Evolutionary conservation across 2,113 vertebrate genomes (phyloP).

Genomic region (Perca fluviatilis): DNA sequence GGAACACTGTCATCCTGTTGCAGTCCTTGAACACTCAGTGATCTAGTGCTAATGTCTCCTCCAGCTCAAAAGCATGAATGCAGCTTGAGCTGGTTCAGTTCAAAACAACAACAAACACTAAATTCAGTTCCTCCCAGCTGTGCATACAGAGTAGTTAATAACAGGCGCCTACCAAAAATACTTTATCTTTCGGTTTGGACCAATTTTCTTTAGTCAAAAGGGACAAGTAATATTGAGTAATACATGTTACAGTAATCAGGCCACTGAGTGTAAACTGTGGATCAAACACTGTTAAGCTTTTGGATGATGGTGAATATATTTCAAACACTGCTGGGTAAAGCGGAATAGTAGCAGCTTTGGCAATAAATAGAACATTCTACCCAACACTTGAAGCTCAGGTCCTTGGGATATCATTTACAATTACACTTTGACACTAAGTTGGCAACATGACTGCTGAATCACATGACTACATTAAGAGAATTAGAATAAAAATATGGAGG

Average conservation of each 20-base stretch:
- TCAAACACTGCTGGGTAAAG: background rate
- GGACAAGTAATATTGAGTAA: background rate
- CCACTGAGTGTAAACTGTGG: background rate
- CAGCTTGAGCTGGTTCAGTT: background rate
- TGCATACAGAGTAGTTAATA: background rate
- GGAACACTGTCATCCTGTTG: background rate
- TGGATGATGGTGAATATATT: background rate
- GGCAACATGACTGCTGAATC: slow-evolving; percentile 1
- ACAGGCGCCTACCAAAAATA: background rate
- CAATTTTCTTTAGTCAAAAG: slow-evolving; percentile 18
- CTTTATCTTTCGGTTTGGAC: slow-evolving; percentile 19
- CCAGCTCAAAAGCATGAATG: background rate
- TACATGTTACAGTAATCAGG: background rate
- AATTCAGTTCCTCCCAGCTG: background rate
- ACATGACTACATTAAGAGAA: slow-evolving; percentile 35
- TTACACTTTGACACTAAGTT: slow-evolving; percentile 35
- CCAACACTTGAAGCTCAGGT: background rate
- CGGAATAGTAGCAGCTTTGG: background rate
- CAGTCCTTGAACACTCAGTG: background rate
- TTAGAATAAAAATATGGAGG: slow-evolving; percentile 38
- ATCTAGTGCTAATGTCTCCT: background rate
- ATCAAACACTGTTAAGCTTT: slow-evolving; percentile 13
- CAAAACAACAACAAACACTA: slow-evolving; percentile 15
- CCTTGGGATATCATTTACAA: slow-evolving; percentile 9
- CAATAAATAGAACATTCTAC: background rate